phyloP scores from a whole-genome alignment of 2,113 vertebrate species.

The Tachysurus vachellii region DNA sequence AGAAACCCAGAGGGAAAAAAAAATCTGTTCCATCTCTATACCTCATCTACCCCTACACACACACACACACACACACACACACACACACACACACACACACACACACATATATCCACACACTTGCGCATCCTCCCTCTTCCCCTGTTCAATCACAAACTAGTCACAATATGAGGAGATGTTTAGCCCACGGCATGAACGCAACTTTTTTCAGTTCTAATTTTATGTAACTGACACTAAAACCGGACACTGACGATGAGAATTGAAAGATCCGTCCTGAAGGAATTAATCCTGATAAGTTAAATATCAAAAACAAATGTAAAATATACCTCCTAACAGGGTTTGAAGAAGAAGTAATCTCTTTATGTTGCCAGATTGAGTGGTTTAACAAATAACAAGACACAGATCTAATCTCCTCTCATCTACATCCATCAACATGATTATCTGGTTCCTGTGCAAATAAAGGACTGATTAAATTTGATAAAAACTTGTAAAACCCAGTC shows the following conservation, averaged over 20 bases:
- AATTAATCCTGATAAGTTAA: background rate
- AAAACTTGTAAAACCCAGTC: too few relatives aligned
- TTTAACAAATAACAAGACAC: background rate
- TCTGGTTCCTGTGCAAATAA: too few relatives aligned
- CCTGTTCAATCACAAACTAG: slow-evolving; percentile 34
- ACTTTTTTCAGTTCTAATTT: background rate
- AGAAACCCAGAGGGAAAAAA: slow-evolving; percentile 33
- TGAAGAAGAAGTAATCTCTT: background rate
- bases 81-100: too few relatives aligned
- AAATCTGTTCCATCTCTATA: slow-evolving; percentile 12
- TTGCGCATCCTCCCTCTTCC: slow-evolving; percentile 5
- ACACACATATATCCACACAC: too few relatives aligned
- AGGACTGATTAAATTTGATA: too few relatives aligned
- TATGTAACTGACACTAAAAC: background rate
- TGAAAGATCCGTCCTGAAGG: background rate
- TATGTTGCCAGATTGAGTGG: background rate
- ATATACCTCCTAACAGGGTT: background rate
- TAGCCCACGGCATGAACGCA: slow-evolving; percentile 44
- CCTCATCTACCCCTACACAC: slow-evolving; percentile 12
- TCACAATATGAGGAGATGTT: slow-evolving; percentile 26
- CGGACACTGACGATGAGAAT: too few relatives aligned
- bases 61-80: too few relatives aligned
- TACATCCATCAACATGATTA: background rate
- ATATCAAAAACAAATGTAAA: background rate
- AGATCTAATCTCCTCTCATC: background rate